A percentile compares a stretch with the other conserved stretches of the same genome.
Conservation (phyloP, 2,797 vertebrate genomes). For the Sebastes minor region DNA sequence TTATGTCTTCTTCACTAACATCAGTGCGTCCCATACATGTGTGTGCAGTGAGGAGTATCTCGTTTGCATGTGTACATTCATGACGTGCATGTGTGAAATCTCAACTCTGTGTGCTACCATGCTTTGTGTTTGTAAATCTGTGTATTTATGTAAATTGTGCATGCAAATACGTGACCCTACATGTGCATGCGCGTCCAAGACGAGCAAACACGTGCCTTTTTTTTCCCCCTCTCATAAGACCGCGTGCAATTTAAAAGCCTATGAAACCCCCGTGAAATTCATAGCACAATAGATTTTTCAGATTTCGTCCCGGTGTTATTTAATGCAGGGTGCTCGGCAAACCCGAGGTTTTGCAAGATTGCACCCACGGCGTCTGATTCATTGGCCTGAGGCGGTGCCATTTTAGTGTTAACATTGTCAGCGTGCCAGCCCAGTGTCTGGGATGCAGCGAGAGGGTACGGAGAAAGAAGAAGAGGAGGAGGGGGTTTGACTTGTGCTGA, state of each 20-base stretch:
- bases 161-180: constrained; percentile 26
- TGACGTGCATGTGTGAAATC: constrained; percentile 9
- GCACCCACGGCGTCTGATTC: constrained; percentile 39
- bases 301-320: constrained; percentile 1
- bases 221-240: constrained; percentile 4
- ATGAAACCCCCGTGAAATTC: constrained; percentile 4
- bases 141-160: constrained; percentile 16
- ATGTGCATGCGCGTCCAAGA: constrained; percentile 21
- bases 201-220: background rate
- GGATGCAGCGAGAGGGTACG: constrained; percentile 29
- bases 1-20: constrained; percentile 66
- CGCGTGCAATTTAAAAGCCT: constrained; percentile 15
- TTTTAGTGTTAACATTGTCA: constrained; percentile 44
- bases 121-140: constrained; percentile 16
- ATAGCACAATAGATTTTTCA: constrained; percentile 11
- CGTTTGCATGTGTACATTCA: constrained; percentile 42
- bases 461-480: background rate
- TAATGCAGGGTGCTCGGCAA: background rate
- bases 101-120: background rate
- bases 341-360: background rate
- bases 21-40: constrained; percentile 43
- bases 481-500: constrained; percentile 51
- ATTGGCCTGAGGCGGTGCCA: constrained; percentile 21
- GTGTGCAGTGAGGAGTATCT: constrained; percentile 33
- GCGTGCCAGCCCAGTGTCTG: constrained; percentile 40